Percentiles rank a stretch among this genome's conserved stretches.
phyloP scores from a whole-genome alignment of 2,888 invertebrate genomes.

The Cordylochernes scorpioides region DNA sequence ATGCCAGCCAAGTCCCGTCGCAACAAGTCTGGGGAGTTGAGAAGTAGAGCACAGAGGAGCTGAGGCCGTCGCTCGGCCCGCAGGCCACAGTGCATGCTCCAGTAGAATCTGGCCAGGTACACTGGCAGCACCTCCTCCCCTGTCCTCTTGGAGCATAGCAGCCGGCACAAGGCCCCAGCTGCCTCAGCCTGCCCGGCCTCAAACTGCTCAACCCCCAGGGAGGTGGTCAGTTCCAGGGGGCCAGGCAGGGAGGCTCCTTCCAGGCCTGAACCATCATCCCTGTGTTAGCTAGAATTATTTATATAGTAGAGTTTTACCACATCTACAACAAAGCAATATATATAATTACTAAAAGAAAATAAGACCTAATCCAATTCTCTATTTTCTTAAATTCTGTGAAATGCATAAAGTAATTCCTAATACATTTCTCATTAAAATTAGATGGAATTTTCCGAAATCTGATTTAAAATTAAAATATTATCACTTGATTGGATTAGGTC shows the following conservation, averaged over 20 bases:
- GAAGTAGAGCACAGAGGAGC: slow-evolving; percentile 57
- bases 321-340: too few relatives aligned
- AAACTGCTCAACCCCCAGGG: slow-evolving; percentile 18
- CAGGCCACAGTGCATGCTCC: slow-evolving; percentile 64
- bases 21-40: slow-evolving; percentile 62
- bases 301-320: too few relatives aligned
- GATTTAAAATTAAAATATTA: too few relatives aligned
- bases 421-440: too few relatives aligned
- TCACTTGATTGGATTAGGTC: too few relatives aligned
- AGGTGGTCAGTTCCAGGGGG: slow-evolving; percentile 12
- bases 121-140: slow-evolving; percentile 69
- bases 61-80: too few relatives aligned
- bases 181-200: slow-evolving; percentile 65
- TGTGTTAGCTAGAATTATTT: too few relatives aligned
- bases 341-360: too few relatives aligned
- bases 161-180: slow-evolving; percentile 72
- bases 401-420: too few relatives aligned
- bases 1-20: slow-evolving; percentile 74
- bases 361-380: too few relatives aligned
- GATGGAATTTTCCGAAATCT: too few relatives aligned
- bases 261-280: slow-evolving; percentile 18
- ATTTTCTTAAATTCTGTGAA: too few relatives aligned
- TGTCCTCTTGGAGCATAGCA: slow-evolving; percentile 82
- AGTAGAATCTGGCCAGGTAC: slow-evolving; percentile 75
- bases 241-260: slow-evolving; percentile 14